Percentiles rank a stretch among this genome's conserved stretches.
phyloP scores from a whole-genome alignment of 53 echinoderm and acorn worm species.

The Henricia sp. region DNA sequence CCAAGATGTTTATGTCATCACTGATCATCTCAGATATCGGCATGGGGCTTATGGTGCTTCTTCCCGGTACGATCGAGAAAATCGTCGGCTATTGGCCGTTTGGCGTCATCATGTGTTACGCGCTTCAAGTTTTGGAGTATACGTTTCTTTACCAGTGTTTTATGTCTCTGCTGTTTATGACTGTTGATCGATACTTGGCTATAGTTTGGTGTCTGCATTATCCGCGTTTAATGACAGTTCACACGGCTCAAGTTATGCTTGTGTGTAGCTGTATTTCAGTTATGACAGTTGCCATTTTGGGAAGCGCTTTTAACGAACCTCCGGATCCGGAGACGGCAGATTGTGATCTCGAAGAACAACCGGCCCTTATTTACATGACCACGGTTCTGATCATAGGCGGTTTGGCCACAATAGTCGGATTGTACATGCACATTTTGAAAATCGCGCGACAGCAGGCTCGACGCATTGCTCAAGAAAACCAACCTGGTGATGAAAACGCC shows the following conservation, averaged over 20 bases:
- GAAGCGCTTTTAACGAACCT: background rate
- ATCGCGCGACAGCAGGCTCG: conserved; percentile 10
- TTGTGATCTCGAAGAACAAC: background rate
- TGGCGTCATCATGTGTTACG: background rate
- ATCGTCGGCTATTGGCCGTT: background rate
- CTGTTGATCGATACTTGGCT: conserved; percentile 2
- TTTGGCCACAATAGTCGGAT: background rate
- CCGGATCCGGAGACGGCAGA: background rate
- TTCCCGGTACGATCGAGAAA: background rate
- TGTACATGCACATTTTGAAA: background rate
- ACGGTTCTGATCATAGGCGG: background rate
- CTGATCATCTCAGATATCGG: background rate
- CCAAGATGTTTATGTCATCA: conserved; percentile 5
- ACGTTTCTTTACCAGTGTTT: background rate
- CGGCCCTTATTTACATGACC: background rate
- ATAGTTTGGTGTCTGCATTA: background rate
- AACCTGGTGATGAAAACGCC: background rate
- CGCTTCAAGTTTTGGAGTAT: background rate
- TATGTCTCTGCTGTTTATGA: background rate
- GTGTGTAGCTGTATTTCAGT: background rate
- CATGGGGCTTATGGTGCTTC: background rate
- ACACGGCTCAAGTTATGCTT: background rate
- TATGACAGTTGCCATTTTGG: background rate
- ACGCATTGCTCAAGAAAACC: conserved; percentile 9
- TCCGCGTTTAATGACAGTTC: conserved; percentile 3